These are phyloP conservation scores for Trichonephila inaurata DNA, from an alignment of 1,140 invertebrate species.

Conservation along the genomic window DNA sequence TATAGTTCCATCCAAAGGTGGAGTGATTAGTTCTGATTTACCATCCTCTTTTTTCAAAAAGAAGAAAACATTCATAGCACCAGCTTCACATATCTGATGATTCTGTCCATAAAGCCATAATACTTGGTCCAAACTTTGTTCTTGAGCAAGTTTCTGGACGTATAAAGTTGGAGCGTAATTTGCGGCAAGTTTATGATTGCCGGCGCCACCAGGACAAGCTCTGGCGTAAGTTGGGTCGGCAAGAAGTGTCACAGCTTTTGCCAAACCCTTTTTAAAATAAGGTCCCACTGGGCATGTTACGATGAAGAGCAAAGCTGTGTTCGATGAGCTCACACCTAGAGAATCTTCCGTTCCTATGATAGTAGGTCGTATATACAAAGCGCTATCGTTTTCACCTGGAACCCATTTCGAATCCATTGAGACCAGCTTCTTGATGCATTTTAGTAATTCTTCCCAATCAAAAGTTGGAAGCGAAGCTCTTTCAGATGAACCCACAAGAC, in stretches of 20 bases:
- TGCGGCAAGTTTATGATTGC: conserved; percentile 96
- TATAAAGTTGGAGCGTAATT: conserved; percentile 85
- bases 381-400: conserved; percentile 90
- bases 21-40: conserved; percentile 84
- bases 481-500: conserved; percentile 92
- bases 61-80: conserved; percentile 99
- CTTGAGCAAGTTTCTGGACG: conserved; percentile 87
- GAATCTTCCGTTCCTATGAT: conserved; percentile 98
- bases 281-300: conserved; percentile 95
- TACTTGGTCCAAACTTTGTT: conserved; percentile 94
- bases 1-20: conserved; percentile 84
- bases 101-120: conserved; percentile 98
- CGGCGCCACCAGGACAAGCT: conserved; percentile 97
- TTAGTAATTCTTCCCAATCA: conserved; percentile 92
- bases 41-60: conserved; percentile 95
- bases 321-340: conserved; percentile 91
- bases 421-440: conserved; percentile 92
- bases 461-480: conserved; percentile 94
- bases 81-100: conserved; percentile 97
- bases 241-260: conserved; percentile 88
- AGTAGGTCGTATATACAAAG: conserved; percentile 97
- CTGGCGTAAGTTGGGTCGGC: conserved; percentile 91
- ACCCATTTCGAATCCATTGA: conserved; percentile 98
- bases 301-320: conserved; percentile 93
- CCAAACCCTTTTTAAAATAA: conserved; percentile 88